A percentile compares a stretch with the other conserved stretches of the same genome.
Evolutionary conservation across 2,888 invertebrate genomes (phyloP).

Genomic region (Xylota sylvarum): DNA sequence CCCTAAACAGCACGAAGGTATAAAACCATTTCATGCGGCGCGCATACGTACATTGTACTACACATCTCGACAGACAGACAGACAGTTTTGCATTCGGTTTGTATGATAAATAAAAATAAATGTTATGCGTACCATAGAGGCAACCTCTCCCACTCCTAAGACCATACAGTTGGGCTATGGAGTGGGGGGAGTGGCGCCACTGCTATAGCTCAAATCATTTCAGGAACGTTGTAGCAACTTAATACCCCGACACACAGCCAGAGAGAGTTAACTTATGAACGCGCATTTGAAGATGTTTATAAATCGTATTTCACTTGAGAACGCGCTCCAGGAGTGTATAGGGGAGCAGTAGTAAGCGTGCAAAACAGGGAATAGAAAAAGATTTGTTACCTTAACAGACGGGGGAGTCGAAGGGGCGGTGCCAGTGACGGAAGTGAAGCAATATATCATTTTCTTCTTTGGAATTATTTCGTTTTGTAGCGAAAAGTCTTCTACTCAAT

Average conservation of each 20-base stretch:
- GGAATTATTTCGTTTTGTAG: constrained; percentile 38
- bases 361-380: constrained; percentile 27
- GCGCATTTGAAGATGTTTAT: constrained; percentile 41
- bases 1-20: neutral
- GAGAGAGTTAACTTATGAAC: constrained; percentile 30
- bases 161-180: neutral
- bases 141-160: neutral
- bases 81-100: constrained; percentile 5
- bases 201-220: constrained; percentile 28
- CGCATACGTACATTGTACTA: neutral
- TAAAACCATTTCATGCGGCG: neutral
- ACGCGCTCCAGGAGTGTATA: neutral
- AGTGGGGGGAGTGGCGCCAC: neutral
- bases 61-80: constrained; percentile 3
- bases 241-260: neutral
- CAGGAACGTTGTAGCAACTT: constrained; percentile 33
- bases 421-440: constrained; percentile 38
- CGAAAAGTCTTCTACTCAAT: constrained; percentile 21
- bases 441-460: constrained; percentile 46
- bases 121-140: constrained; percentile 15
- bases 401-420: neutral
- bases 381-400: constrained; percentile 32
- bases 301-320: constrained; percentile 31
- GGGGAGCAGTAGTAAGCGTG: neutral
- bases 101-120: constrained; percentile 34